Percentiles rank a stretch among this genome's conserved stretches.
These are phyloP conservation scores for Pseudochaenichthys georgianus DNA, from an alignment of 2,797 vertebrate genomes.

Conservation along the genomic window DNA sequence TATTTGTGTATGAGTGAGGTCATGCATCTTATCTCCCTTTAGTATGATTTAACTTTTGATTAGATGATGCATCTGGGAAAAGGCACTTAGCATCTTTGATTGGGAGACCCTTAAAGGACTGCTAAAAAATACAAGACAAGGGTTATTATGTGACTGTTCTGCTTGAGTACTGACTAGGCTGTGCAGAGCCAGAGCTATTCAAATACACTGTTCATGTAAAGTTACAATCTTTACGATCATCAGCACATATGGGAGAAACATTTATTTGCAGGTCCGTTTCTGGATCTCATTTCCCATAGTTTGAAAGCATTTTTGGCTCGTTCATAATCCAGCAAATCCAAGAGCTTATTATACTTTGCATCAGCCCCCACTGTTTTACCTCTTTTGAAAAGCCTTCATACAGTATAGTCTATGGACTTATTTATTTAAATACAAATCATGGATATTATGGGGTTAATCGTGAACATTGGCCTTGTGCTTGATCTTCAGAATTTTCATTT, in stretches of 20 bases:
- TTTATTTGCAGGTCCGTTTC: no score
- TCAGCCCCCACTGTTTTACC: no score
- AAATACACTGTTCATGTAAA: neutral
- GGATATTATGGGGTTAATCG: no score
- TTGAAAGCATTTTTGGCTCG: no score
- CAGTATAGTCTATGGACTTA: no score
- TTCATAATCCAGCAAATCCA: no score
- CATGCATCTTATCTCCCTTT: slow-evolving; percentile 11
- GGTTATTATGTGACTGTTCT: slow-evolving; percentile 6
- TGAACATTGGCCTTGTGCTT: neutral
- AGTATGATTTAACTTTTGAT: slow-evolving; percentile 29
- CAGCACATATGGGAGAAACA: no score
- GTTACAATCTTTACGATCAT: no score
- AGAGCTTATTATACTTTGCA: no score
- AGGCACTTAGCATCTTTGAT: slow-evolving; percentile 13
- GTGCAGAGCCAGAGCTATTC: neutral
- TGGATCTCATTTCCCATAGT: no score
- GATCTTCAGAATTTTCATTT: neutral
- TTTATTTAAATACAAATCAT: no score
- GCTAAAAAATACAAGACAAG: neutral
- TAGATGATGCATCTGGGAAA: slow-evolving; percentile 31
- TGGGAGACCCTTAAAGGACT: neutral
- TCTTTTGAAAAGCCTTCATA: no score
- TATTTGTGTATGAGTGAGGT: slow-evolving; percentile 18
- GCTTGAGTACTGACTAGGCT: neutral